These are phyloP conservation scores for Aphidoletes aphidimyza DNA, from an alignment of 2,888 invertebrate genomes.

Conservation along the genomic window DNA sequence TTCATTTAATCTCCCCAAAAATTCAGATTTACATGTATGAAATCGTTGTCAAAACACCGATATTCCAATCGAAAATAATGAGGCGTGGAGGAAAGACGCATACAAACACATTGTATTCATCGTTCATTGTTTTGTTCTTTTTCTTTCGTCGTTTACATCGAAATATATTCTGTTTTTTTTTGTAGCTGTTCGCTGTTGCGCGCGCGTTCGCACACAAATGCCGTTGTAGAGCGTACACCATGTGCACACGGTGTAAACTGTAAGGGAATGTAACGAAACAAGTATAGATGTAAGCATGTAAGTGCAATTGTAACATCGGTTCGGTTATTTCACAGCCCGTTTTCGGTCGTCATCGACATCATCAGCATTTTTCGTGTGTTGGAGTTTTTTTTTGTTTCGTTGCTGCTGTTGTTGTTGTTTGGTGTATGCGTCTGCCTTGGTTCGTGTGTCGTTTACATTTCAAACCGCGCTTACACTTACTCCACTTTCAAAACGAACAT, in stretches of 20 bases:
- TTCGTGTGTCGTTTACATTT: neutral
- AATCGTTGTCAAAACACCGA: neutral
- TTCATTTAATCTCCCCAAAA: neutral
- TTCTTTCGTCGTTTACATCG: neutral
- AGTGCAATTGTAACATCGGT: constrained; percentile 54
- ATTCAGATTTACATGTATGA: neutral
- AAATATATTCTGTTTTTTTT: neutral
- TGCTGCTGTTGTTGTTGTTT: neutral
- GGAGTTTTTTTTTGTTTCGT: neutral
- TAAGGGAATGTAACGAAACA: neutral
- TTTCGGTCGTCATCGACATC: constrained; percentile 29
- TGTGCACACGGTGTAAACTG: no score
- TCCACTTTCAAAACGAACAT: constrained; percentile 17
- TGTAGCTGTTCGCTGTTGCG: neutral
- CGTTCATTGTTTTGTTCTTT: neutral
- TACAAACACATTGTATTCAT: no score
- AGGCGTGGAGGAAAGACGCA: no score
- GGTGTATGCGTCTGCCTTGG: neutral
- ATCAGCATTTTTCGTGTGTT: neutral
- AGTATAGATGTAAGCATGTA: constrained; percentile 24
- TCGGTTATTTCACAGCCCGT: neutral
- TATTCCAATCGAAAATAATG: neutral
- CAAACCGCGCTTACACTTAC: neutral
- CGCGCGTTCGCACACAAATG: neutral
- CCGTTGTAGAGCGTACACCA: no score